Evolutionary conservation across 2,888 invertebrate genomes (phyloP), one percentile per base, ranked within the genome.

Genomic region (Operophtera brumata): DNA sequence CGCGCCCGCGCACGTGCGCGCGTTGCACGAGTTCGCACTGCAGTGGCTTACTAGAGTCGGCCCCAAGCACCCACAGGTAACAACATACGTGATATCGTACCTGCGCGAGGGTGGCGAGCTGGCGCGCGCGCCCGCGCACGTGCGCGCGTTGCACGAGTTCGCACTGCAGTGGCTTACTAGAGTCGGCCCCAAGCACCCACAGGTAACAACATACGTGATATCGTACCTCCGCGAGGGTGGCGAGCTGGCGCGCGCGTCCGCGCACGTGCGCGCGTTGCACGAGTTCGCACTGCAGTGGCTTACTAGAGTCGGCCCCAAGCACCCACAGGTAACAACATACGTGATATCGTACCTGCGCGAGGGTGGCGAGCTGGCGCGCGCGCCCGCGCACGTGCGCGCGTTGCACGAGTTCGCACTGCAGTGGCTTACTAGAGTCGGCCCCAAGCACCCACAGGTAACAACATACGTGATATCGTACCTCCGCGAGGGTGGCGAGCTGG

Each of bases 31-130:
- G 64, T 94, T 95, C 70, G 96, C 97, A 60, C 92, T 99, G 65
- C 94, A 96, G 65, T 95, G 96, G 93, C 92, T 99, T 12, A 96
- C 97, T 81, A 94, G 95, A 74, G 95, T 98, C 67, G 99, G 98
- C 0, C 97, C 97, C 0, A 95, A 95, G 76, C 96, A 98, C 88
- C 97, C 97, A 13, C 94, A 96, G 92, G 95, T 94, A 80, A 28
- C 25, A 12, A 36, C n/a, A 10, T 34, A 36, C 6, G 92, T 99
- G 65, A 95, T 98, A 45, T 96, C 95, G 69, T 96, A 95, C 77
- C 87, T 99, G 53, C 90, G 95, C 54, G 95, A 96, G 61, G 93
- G 93, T 9, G 84, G 91, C 41, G 92, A 93, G 66, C 74, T 94
- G 35, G 11, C 68, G 1, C 71, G 73, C 6, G 80, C 81, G 8